Evolutionary conservation across 2,888 invertebrate species (phyloP), one percentile per base, ranked within the genome.

Genomic region (Volucella inflata): DNA sequence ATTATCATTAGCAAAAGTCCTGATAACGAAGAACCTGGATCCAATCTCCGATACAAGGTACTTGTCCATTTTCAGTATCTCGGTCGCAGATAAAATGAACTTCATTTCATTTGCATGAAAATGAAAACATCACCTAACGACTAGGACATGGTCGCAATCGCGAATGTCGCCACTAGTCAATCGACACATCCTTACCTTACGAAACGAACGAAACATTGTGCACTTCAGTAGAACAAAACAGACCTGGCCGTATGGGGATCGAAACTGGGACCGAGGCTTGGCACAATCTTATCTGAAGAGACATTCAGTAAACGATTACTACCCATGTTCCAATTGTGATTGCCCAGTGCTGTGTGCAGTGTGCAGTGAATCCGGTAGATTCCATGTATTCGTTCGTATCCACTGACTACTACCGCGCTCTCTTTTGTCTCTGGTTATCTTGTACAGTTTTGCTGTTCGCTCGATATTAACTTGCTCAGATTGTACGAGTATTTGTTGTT

Each of bases 231-330:
- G 16, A 21, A 16, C 44, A 38, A 42, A 51, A 46, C 50, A 50
- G 62, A 17, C 48, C 30, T 21, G 3, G 36, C 11, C 8, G 9
- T 0, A 11, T 40, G 51, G 53, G 36, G 62, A 38, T 65, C 16
- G 44, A 36, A 82, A 87, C 67, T 71, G 74, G 72, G 78, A 75
- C 75, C 65, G 87, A 83, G 70, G 76, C 59, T 30, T 30, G 30
- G 67, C 76, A 68, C 87, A 89, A 89, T 90, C 90, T 90, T 89
- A 90, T 90, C 90, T 88, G 76, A 81, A 82, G 88, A 87, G 89
- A 89, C 89, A 89, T 89, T 89, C 89, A 89, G 88, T 89, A 89
- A 89, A 89, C 89, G 89, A 89, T 90, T 90, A 89, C 89, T 88
- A 89, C 88, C 88, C 89, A 89, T 89, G 89, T 89, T 88, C 87